These are phyloP conservation scores for Drosophila obscura DNA, from an alignment of 1,140 invertebrate species.

Conservation along the genomic window DNA sequence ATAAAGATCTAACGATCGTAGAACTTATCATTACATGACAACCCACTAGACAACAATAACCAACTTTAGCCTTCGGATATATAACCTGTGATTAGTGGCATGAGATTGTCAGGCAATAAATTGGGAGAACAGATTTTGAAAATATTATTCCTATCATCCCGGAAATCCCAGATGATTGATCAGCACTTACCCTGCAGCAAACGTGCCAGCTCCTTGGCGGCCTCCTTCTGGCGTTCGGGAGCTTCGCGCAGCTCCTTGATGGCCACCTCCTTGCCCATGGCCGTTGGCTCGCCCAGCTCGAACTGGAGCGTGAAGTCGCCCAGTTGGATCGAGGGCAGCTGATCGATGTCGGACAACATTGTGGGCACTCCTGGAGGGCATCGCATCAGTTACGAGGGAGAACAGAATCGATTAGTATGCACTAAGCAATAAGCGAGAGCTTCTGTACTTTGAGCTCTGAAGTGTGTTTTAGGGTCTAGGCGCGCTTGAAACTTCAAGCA, in stretches of 20 bases:
- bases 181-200: conserved; percentile 87
- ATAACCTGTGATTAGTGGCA: conserved; percentile 28
- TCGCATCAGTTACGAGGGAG: conserved; percentile 5
- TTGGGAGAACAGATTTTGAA: conserved; percentile 2
- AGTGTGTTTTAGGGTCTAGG: conserved; percentile 6
- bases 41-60: too few relatives aligned
- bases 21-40: too few relatives aligned
- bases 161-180: not conserved
- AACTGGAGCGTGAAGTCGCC: conserved; percentile 88
- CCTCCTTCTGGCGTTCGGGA: conserved; percentile 87
- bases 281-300: conserved; percentile 87
- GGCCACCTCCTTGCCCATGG: conserved; percentile 89
- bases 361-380: conserved; percentile 85
- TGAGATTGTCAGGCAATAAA: not conserved
- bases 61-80: not conserved
- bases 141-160: not conserved
- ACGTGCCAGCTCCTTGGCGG: conserved; percentile 86
- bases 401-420: conserved; percentile 25
- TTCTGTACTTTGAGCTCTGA: conserved; percentile 30
- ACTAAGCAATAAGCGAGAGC: conserved; percentile 49
- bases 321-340: conserved; percentile 88
- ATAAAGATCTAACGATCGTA: too few relatives aligned
- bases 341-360: conserved; percentile 88
- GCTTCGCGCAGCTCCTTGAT: conserved; percentile 89
- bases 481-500: conserved; percentile 18